Base-by-base conservation (phyloP, 2,888 invertebrate genomes). In the Cremastinae sp. region DNA sequence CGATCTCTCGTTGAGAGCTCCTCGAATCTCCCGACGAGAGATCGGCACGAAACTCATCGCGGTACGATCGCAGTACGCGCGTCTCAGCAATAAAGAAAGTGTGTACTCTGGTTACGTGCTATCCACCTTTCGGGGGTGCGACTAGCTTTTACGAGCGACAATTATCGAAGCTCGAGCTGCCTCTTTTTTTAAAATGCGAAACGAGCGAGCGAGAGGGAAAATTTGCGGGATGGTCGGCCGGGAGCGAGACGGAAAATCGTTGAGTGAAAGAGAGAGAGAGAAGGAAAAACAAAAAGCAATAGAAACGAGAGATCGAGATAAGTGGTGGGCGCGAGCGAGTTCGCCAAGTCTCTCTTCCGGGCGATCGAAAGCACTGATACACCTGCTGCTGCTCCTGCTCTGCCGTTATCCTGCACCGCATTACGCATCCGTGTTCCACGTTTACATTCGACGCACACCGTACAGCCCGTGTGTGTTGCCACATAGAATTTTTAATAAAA, bases 61-160 rank as follows among this genome's bases (percentile, higher is more conserved):
- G 14, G 12, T 12, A 45, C 4, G 4, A 12, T 12, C 12, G 45
- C 45, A 12, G 12, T 12, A 45, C 28, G 28, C 45, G n/a, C 12
- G 4, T 45, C 45, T 5, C 2, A 1, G 12, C 14, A 12, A 12
- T 45, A 14, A 4, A 12, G 14, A 5, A 45, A 45, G n/a, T 45
- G n/a, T 45, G n/a, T 45, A 12, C n/a, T 45, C 47, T 2, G 38
- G 41, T 51, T 56, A 58, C 36, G 69, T 38, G 41, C 36, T 22
- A 49, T 70, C 69, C 62, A 75, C 79, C 81, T 79, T 79, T 78
- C 75, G 78, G 78, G 79, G 81, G 83, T 80, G 83, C 82, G 82
- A 84, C 82, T 81, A 82, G 58, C 80, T 82, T 88, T 88, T 88
- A 88, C 87, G 87, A 88, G 85, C 84, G 81, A 86, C 84, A 83